Percentiles rank a stretch among this genome's conserved stretches.
phyloP scores from a whole-genome alignment of 1,140 invertebrate species.

The Hylyphantes graminicola region DNA sequence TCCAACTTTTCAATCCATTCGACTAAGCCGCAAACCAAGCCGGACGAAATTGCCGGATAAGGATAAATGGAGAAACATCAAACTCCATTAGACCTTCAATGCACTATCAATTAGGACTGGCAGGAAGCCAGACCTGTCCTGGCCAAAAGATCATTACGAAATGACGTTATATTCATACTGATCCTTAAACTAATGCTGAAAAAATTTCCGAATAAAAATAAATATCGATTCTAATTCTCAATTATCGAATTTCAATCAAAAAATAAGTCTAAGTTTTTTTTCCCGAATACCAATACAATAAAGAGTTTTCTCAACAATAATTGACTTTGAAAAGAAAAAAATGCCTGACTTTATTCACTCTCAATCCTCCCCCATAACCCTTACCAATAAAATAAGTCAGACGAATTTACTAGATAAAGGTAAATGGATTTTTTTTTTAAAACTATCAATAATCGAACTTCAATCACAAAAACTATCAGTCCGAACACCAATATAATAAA shows the following conservation, averaged over 20 bases:
- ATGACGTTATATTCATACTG: no score
- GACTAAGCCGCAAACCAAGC: slow-evolving; percentile 1
- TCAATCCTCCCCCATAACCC: no score
- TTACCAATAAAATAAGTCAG: no score
- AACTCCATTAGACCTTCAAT: slow-evolving; percentile 24
- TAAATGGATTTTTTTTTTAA: no score
- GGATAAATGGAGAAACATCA: slow-evolving; percentile 16
- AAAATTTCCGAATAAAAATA: no score
- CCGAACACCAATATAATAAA: neutral
- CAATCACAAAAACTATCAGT: neutral
- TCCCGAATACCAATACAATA: neutral
- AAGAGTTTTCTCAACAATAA: neutral
- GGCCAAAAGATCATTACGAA: slow-evolving; percentile 11
- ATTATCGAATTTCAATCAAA: neutral
- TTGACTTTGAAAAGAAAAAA: neutral
- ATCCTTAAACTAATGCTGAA: no score
- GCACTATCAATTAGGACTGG: slow-evolving; percentile 18
- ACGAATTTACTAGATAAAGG: no score
- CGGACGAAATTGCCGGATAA: slow-evolving; percentile 1
- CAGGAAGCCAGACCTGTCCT: neutral
- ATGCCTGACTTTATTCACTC: neutral
- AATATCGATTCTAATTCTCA: neutral
- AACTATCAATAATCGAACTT: neutral
- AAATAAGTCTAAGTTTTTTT: no score
- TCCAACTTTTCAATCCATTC: neutral